Evolutionary conservation across 2,888 invertebrate species (phyloP).

Genomic region (Clostera curtula): DNA sequence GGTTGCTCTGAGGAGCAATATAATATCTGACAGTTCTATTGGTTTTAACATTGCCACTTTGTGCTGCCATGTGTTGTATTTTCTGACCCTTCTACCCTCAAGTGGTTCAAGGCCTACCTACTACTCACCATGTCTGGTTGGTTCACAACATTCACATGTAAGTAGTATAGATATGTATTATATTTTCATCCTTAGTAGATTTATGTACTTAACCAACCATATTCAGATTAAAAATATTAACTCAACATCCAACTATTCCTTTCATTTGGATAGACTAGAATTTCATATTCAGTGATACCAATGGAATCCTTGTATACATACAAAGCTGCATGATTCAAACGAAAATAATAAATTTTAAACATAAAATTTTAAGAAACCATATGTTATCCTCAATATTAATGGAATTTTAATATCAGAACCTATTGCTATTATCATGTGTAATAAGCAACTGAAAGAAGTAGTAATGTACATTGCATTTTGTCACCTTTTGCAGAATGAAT

Average conservation of each 20-base stretch:
- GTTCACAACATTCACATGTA: constrained; percentile 71
- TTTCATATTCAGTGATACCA: too few species aligned
- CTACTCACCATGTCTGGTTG: constrained; percentile 63
- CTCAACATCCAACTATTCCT: too few species aligned
- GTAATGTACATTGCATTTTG: too few species aligned
- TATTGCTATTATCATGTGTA: background rate
- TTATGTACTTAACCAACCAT: too few species aligned
- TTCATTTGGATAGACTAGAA: too few species aligned
- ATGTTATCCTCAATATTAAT: too few species aligned
- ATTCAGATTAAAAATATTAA: too few species aligned
- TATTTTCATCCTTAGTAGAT: constrained; percentile 3
- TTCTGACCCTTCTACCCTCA: constrained; percentile 81
- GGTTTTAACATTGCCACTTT: constrained; percentile 78
- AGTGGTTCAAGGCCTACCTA: constrained; percentile 62
- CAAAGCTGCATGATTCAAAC: too few species aligned
- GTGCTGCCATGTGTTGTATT: constrained; percentile 80
- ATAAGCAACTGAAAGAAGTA: background rate
- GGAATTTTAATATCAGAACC: background rate
- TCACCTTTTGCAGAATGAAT: constrained; percentile 75
- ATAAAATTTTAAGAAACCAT: too few species aligned
- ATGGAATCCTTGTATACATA: too few species aligned
- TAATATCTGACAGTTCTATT: constrained; percentile 63
- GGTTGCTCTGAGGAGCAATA: constrained; percentile 80
- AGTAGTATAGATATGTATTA: constrained; percentile 23
- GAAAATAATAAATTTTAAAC: background rate